phyloP scores from a whole-genome alignment of 2,113 vertebrate genomes.

The Copsychus sechellarum region DNA sequence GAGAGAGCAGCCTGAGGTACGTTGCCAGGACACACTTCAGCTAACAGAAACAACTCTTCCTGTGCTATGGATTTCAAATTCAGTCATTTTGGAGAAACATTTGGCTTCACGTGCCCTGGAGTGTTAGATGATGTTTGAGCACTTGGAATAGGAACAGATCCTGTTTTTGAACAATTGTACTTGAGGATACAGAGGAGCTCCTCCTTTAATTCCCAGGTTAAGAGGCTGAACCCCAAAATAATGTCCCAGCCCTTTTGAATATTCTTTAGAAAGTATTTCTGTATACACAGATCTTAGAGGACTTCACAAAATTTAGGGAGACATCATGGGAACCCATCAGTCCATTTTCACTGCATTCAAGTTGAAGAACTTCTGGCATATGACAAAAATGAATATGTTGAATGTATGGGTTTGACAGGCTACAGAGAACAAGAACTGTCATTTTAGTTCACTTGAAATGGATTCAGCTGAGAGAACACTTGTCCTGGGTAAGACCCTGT shows the following conservation, averaged over 20 bases:
- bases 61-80: not conserved
- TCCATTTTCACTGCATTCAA: not conserved
- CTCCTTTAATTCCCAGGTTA: not conserved
- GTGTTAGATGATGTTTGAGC: not conserved
- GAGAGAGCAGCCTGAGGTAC: not conserved
- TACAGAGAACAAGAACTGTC: not conserved
- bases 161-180: not conserved
- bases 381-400: not conserved
- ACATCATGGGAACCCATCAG: rapidly evolving
- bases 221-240: not conserved
- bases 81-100: not conserved
- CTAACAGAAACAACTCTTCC: not conserved
- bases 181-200: not conserved
- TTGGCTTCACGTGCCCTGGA: not conserved
- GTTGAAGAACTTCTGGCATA: not conserved
- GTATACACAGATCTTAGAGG: not conserved
- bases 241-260: not conserved
- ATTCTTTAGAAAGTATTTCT: not conserved
- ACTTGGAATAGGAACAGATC: not conserved
- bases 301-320: not conserved
- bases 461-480: not conserved
- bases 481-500: not conserved
- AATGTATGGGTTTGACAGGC: not conserved
- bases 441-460: not conserved
- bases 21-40: not conserved